Evolutionary conservation across 2,797 vertebrate genomes (phyloP).

Genomic region (Lophius americanus): DNA sequence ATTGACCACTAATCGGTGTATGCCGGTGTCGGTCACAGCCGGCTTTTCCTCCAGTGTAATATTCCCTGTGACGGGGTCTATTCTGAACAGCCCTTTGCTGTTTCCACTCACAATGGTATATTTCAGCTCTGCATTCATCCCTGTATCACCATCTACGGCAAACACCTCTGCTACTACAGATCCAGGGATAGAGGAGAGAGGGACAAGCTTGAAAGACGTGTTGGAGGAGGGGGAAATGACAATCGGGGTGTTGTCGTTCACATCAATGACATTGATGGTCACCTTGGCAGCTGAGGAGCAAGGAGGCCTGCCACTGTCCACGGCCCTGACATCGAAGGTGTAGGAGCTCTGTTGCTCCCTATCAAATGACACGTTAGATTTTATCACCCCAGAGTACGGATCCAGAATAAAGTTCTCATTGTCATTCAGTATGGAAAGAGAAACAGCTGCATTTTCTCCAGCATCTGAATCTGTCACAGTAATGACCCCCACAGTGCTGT

Average conservation of each 20-base stretch:
- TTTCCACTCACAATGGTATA: conserved; percentile 97
- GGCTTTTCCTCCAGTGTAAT: conserved; percentile 98
- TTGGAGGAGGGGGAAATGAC: conserved; percentile 97
- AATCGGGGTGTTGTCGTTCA: conserved; percentile 96
- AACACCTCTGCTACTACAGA: conserved; percentile 98
- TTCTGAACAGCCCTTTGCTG: conserved; percentile 94
- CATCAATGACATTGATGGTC: conserved; percentile 98
- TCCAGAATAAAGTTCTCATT: conserved; percentile 98
- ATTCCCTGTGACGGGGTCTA: conserved; percentile 97
- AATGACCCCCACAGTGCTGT: conserved; percentile 98
- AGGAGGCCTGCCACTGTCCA: conserved; percentile 93
- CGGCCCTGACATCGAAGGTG: conserved; percentile 96
- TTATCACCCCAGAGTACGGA: conserved; percentile 96
- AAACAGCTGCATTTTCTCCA: conserved; percentile 95
- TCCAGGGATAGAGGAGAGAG: conserved; percentile 96
- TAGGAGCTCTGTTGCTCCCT: conserved; percentile 98
- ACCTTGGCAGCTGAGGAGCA: conserved; percentile 98
- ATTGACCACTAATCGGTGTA: conserved; percentile 97
- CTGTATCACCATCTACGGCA: conserved; percentile 96
- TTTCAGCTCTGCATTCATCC: conserved; percentile 98
- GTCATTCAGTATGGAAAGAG: conserved; percentile 95
- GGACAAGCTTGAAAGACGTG: conserved; percentile 97
- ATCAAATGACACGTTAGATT: conserved; percentile 98
- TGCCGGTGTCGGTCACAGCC: conserved; percentile 86
- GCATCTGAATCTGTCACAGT: conserved; percentile 97